Conservation (phyloP, 2,797 vertebrate species). For the Onychomys arenicola region DNA sequence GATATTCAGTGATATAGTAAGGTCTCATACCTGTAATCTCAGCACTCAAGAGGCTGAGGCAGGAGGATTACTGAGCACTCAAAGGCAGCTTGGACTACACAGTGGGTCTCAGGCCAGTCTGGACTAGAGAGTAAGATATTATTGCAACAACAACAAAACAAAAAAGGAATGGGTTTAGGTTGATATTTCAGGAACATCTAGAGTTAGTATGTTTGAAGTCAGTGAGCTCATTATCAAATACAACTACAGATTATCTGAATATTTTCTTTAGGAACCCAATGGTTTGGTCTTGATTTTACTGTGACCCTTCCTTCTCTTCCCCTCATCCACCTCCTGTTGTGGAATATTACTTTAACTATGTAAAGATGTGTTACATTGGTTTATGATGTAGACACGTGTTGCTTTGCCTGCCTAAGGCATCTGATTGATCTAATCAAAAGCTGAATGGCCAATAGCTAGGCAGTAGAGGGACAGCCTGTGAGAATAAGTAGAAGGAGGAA, state of each 20-base stretch:
- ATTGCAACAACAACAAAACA: neutral
- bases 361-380: neutral
- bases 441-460: neutral
- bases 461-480: neutral
- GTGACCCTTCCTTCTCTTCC: too few species aligned
- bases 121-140: neutral
- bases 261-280: slow-evolving; percentile 7
- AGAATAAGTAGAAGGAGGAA: neutral
- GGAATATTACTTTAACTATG: neutral
- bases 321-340: neutral
- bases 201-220: slow-evolving; percentile 1
- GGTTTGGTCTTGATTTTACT: neutral
- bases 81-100: neutral
- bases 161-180: neutral
- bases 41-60: neutral
- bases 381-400: neutral
- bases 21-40: neutral
- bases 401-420: neutral
- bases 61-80: neutral
- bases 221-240: slow-evolving; percentile 44
- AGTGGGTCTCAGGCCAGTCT: neutral
- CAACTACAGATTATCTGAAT: slow-evolving; percentile 47
- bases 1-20: neutral
- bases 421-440: neutral
- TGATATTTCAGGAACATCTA: slow-evolving; percentile 58